Evolutionary conservation across 2,888 invertebrate species (phyloP).

Genomic region (Callyntrura guangdongensis): DNA sequence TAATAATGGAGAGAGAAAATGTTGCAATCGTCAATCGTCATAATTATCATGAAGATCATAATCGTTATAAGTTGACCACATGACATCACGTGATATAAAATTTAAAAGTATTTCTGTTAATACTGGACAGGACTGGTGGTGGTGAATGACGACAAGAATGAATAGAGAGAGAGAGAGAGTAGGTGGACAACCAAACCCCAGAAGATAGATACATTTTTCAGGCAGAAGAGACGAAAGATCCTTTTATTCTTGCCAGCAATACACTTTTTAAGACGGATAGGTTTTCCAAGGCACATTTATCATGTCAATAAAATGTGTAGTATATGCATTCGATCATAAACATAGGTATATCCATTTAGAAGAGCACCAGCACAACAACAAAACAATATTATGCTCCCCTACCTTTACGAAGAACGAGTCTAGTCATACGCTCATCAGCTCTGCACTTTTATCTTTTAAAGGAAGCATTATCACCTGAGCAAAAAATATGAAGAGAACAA

Average conservation of each 20-base stretch:
- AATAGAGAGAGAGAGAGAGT: neutral
- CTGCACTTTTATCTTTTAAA: constrained; percentile 32
- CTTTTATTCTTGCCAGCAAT: neutral
- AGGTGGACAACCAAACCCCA: constrained; percentile 64
- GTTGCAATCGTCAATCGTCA: constrained; percentile 17
- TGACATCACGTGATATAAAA: neutral
- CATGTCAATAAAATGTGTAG: constrained; percentile 64
- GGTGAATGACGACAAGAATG: constrained; percentile 5
- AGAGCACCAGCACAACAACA: neutral
- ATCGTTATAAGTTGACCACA: constrained; percentile 11
- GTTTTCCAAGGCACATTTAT: constrained; percentile 41
- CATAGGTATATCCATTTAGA: neutral
- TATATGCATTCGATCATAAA: neutral
- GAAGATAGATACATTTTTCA: constrained; percentile 4
- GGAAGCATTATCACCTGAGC: constrained; percentile 67
- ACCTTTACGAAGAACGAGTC: too few species aligned
- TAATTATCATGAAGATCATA: neutral
- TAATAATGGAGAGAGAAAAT: neutral
- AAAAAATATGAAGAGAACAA: constrained; percentile 14
- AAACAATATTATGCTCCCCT: neutral
- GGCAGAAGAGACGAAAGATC: neutral
- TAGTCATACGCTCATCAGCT: neutral
- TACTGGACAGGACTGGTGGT: neutral
- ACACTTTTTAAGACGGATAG: constrained; percentile 12
- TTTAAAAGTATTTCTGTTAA: neutral